These are phyloP conservation scores for Pyxicephalus adspersus DNA, from an alignment of 2,113 vertebrate species.

Conservation along the genomic window DNA sequence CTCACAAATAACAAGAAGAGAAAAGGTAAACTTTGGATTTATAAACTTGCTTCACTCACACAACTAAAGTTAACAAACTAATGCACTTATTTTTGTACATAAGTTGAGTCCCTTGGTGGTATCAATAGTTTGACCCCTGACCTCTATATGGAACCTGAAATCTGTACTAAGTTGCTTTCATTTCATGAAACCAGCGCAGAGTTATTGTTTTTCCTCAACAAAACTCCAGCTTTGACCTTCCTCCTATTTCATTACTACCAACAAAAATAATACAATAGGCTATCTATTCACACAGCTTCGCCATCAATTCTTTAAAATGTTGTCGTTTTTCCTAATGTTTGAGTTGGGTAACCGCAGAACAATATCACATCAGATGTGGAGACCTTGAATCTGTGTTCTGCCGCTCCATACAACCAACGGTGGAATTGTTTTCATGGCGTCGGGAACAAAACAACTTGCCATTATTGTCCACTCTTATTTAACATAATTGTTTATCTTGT, in stretches of 20 bases:
- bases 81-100: too few relatives aligned
- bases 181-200: neutral
- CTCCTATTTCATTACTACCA: neutral
- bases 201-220: neutral
- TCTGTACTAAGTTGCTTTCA: neutral
- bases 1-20: too few relatives aligned
- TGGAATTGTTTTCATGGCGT: neutral
- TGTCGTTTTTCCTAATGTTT: neutral
- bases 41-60: too few relatives aligned
- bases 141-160: too few relatives aligned
- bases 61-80: too few relatives aligned
- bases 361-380: neutral
- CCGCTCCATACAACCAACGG: neutral
- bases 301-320: neutral
- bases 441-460: conserved; percentile 1
- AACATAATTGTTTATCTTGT: conserved; percentile 26
- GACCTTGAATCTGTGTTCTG: conserved; percentile 2
- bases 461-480: conserved; percentile 28
- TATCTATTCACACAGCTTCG: neutral
- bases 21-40: too few relatives aligned
- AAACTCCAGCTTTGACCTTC: neutral
- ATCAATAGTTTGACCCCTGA: too few relatives aligned
- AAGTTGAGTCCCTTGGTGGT: too few relatives aligned
- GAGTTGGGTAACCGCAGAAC: neutral
- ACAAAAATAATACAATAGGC: neutral